Evolutionary conservation across 23 tunicate genomes (phyloP), one percentile per base, ranked within the genome.

Genomic region (Ciona savignyi): DNA sequence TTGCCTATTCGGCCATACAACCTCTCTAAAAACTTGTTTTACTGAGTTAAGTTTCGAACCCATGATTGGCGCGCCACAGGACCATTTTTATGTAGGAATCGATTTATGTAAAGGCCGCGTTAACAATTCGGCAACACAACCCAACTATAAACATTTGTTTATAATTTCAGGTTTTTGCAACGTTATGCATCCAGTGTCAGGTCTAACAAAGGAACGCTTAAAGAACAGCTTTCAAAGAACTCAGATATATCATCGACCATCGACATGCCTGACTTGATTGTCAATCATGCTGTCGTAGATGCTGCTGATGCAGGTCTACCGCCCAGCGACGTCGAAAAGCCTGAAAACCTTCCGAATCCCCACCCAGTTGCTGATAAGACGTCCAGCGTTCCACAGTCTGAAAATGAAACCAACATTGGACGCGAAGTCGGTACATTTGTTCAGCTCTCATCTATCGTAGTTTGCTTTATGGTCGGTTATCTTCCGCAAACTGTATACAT

Each of bases 401-500:
- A n/a, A n/a, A n/a, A n/a, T n/a, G n/a, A n/a, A n/a, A n/a, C n/a
- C n/a, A n/a, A n/a, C 62, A 51, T 19, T 65, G 15, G 24, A 21
- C n/a, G 70, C 15, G 25, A 65, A 21, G 25, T 24, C 23, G 24
- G 24, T 19, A 70, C 74, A 15, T 70, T 70, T 32, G 26, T 75
- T 0, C 85, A 80, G 49, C 79, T 80, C 21, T 19, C 42, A 1
- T 33, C 73, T 21, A 66, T 80, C 23, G 63, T 78, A 22, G 62
- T 76, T 30, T 73, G 49, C 11, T 80, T 80, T 62, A 63, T 62
- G 0, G 22, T 80, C 0, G 85, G 85, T 21, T 80, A 80, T 1
- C 33, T 80, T 32, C 81, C 80, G 21, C 48, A 27, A 25, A 30
- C 85, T 22, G 85, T 49, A 20, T 80, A 80, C 61, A 70, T 80